phyloP scores from a whole-genome alignment of 1,140 invertebrate genomes.

The Drosophila persimilis region DNA sequence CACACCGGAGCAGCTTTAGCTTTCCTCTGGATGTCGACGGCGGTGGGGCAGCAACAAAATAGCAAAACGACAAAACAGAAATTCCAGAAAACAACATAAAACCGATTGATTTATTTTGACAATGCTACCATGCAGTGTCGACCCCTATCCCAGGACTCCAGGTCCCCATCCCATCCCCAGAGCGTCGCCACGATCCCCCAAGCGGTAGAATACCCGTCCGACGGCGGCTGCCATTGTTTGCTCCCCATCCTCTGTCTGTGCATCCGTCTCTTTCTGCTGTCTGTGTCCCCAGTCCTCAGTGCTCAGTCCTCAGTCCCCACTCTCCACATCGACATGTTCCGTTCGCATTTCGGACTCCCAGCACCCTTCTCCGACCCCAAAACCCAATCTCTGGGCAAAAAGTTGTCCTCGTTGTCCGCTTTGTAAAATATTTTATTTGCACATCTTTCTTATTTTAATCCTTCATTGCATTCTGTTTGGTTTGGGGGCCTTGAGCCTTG shows the following conservation, averaged over 20 bases:
- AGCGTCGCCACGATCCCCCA: conserved; percentile 31
- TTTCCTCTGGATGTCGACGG: conserved; percentile 44
- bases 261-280: conserved; percentile 1
- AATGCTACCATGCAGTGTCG: conserved; percentile 68
- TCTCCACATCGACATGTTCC: conserved; percentile 61
- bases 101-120: conserved; percentile 82
- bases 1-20: conserved; percentile 46
- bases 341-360: conserved; percentile 69
- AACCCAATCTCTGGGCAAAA: conserved; percentile 30
- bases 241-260: conserved; percentile 3
- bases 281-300: conserved; percentile 3
- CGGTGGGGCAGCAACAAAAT: conserved; percentile 56
- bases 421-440: conserved; percentile 79
- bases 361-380: conserved; percentile 11
- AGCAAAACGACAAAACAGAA: conserved; percentile 76
- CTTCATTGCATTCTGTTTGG: conserved; percentile 71
- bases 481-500: conserved; percentile 32
- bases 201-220: conserved; percentile 7
- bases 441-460: conserved; percentile 83
- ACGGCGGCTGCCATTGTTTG: conserved; percentile 36
- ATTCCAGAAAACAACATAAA: conserved; percentile 81
- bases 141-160: background rate
- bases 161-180: background rate
- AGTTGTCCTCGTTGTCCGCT: conserved; percentile 70
- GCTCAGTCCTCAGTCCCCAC: background rate